Evolutionary conservation across 2,797 vertebrate genomes (phyloP).

Genomic region (Poliocrania exsul): DNA sequence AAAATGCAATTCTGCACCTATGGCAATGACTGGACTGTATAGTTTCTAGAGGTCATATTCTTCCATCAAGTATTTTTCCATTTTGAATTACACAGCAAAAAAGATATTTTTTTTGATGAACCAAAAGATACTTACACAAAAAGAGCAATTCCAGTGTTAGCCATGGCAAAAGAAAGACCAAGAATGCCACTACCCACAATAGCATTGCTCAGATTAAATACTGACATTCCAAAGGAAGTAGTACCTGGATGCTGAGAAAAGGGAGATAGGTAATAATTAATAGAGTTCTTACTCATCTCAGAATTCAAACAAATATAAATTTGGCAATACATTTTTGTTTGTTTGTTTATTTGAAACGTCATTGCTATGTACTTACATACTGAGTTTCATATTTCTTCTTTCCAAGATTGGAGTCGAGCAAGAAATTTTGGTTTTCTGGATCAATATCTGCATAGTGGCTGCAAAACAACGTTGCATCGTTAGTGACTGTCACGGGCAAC

Average conservation of each 20-base stretch:
- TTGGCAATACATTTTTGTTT: background rate
- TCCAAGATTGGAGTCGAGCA: conserved; percentile 83
- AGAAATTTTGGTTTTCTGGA: conserved; percentile 93
- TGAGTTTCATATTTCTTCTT: conserved; percentile 98
- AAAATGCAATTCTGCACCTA: background rate
- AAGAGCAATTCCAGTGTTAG: conserved; percentile 97
- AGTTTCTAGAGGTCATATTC: background rate
- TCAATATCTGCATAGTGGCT: conserved; percentile 88
- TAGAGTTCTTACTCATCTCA: conserved; percentile 21
- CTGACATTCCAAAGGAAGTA: conserved; percentile 97
- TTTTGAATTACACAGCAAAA: background rate
- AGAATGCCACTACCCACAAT: conserved; percentile 99
- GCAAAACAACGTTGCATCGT: background rate
- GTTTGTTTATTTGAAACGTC: background rate
- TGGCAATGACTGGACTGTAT: fast-evolving
- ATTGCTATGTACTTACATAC: conserved; percentile 85
- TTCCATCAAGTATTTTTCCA: background rate
- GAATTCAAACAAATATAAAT: background rate
- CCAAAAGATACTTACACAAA: conserved; percentile 91
- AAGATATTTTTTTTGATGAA: background rate
- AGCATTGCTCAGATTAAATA: conserved; percentile 98
- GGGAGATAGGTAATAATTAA: conserved; percentile 39
- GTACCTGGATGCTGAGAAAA: conserved; percentile 88
- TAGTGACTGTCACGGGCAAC: background rate
- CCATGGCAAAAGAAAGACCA: conserved; percentile 97